These are phyloP conservation scores for Perognathus longimembris DNA, from an alignment of 2,113 vertebrate species.

Conservation along the genomic window DNA sequence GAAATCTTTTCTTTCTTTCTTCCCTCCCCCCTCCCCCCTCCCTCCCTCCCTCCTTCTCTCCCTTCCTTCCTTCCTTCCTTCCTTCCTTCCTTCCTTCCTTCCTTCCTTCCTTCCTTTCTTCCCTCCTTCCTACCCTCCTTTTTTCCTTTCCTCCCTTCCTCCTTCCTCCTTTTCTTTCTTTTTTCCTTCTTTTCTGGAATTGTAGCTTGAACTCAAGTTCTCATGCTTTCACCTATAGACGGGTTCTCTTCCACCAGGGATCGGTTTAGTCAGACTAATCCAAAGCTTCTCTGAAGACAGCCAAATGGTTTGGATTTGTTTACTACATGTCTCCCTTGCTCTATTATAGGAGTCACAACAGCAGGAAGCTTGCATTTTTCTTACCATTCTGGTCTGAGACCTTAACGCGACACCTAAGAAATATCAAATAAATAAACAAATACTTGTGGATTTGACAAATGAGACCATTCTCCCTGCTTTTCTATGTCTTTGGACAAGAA, in stretches of 20 bases:
- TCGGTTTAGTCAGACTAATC: neutral
- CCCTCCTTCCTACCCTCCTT: no score
- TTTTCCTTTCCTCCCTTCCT: no score
- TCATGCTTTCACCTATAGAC: no score
- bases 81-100: no score
- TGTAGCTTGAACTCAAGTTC: no score
- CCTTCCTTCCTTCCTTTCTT: no score
- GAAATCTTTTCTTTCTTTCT: no score
- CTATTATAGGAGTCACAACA: neutral
- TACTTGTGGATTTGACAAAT: neutral
- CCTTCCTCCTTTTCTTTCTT: no score
- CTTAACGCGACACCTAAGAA: neutral
- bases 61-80: no score
- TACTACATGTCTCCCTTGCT: neutral
- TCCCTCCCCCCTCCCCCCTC: no score
- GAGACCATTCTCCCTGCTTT: neutral
- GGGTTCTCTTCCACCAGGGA: neutral
- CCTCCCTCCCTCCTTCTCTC: no score
- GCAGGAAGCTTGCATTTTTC: neutral
- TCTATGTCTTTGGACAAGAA: neutral
- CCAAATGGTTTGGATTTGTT: neutral
- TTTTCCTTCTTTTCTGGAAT: no score
- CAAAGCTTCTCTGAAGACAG: constrained; percentile 32
- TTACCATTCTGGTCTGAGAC: neutral
- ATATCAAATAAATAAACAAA: neutral